Evolutionary conservation across 2,888 invertebrate genomes (phyloP), one percentile per base, ranked within the genome.

Genomic region (Apoda limacodes): DNA sequence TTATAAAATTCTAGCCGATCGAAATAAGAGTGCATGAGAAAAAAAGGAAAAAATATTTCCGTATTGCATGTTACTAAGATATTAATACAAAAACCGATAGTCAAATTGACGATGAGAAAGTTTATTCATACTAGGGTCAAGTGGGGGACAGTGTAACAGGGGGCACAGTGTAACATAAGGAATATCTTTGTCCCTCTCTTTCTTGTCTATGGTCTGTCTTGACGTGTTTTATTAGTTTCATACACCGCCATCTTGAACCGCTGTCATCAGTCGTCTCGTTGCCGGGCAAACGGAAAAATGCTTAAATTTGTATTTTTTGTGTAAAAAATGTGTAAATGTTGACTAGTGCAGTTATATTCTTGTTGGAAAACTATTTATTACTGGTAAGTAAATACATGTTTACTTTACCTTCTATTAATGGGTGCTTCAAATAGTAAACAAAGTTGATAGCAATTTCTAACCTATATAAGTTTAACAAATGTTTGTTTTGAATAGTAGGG

Each of bases 391-490:
- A 26, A 26, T 26, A 26, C n/a, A 24, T 12, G 24, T 24, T 11
- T 9, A 11, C 11, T 28, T 27, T 13, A 27, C 20, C 27, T 27
- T 27, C 20, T 19, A 27, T 19, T 19, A 19, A 9, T 27, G 10
- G 28, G 17, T 17, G 17, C 14, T 22, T 28, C 13, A 28, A 28
- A 28, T 28, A 28, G 19, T 12, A 28, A 28, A 22, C 22, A 28
- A 28, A 28, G 22, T 28, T 15, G 10, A 21, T 28, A 22, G 28
- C 22, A 28, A 13, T 28, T 28, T 28, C 28, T 28, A 13, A 28
- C 28, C 28, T 28, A 28, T 28, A 28, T 2, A 13, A 17, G 13
- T 22, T 28, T 28, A 28, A 17, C 19, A 9, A 28, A 19, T 28
- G 17, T 28, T 28, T 17, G 17, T 28, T 28, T 28, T 28, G 4